Percentiles rank a stretch among this genome's conserved stretches.
These are phyloP conservation scores for Amblyornis subalaris DNA, from an alignment of 2,113 vertebrate species.

Conservation along the genomic window DNA sequence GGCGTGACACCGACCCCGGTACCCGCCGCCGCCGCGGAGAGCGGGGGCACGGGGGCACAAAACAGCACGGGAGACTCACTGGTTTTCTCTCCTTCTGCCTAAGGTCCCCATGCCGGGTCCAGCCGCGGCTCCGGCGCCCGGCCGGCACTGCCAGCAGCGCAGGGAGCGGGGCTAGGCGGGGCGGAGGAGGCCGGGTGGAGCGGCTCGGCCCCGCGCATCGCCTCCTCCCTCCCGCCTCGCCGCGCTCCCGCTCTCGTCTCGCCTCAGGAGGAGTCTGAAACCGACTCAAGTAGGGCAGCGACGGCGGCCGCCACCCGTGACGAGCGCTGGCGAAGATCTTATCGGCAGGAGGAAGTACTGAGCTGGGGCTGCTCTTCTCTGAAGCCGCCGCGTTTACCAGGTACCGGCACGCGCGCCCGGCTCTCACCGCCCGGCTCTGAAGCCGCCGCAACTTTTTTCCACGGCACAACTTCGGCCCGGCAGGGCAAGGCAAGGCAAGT, in stretches of 20 bases:
- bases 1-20: background rate
- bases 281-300: background rate
- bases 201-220: slow-evolving; percentile 26
- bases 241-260: background rate
- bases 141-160: background rate
- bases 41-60: no score
- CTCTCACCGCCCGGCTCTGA: background rate
- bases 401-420: background rate
- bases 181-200: background rate
- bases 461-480: background rate
- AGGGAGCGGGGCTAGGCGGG: background rate
- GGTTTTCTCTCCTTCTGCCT: slow-evolving; percentile 47
- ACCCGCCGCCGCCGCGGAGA: background rate
- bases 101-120: slow-evolving; percentile 61
- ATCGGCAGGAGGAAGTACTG: slow-evolving; percentile 45
- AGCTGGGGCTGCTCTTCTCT: slow-evolving; percentile 2
- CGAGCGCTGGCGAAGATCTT: slow-evolving; percentile 33
- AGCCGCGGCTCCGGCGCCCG: background rate
- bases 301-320: background rate
- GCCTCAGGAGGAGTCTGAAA: background rate
- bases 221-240: background rate
- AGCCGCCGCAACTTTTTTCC: background rate
- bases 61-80: slow-evolving; percentile 2
- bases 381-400: slow-evolving; percentile 20
- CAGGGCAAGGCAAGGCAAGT: background rate